Evolutionary conservation across 1,140 invertebrate genomes (phyloP).

Genomic region (Zaprionus ghesquierei): DNA sequence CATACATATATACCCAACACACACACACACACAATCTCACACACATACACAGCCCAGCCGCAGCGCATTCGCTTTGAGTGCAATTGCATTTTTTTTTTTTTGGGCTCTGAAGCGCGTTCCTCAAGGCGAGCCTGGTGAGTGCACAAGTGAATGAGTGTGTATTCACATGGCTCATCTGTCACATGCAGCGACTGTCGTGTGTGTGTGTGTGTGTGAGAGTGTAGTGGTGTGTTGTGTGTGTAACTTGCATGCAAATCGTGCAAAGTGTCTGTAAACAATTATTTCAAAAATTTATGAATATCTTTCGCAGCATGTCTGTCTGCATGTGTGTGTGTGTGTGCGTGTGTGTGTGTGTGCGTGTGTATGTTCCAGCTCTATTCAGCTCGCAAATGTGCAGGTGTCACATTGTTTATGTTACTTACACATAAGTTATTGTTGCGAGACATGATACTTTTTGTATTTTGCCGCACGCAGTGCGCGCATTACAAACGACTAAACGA

Average conservation of each 20-base stretch:
- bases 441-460: slow-evolving; percentile 63
- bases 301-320: neutral
- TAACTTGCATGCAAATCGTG: slow-evolving; percentile 51
- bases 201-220: neutral
- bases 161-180: neutral
- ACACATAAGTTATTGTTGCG: slow-evolving; percentile 65
- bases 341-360: neutral
- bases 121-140: neutral
- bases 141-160: neutral
- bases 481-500: slow-evolving; percentile 73
- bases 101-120: slow-evolving; percentile 2
- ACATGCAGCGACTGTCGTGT: neutral
- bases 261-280: slow-evolving; percentile 71
- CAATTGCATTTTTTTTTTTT: neutral
- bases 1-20: neutral
- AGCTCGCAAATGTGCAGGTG: slow-evolving; percentile 34
- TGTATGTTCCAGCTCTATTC: slow-evolving; percentile 28
- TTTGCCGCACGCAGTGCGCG: slow-evolving; percentile 52
- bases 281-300: slow-evolving; percentile 54
- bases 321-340: neutral
- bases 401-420: slow-evolving; percentile 41
- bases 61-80: slow-evolving; percentile 8
- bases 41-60: neutral
- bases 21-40: neutral
- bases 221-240: slow-evolving; percentile 19